phyloP scores from a whole-genome alignment of 1,140 invertebrate species.

The Hormaphis cornu region DNA sequence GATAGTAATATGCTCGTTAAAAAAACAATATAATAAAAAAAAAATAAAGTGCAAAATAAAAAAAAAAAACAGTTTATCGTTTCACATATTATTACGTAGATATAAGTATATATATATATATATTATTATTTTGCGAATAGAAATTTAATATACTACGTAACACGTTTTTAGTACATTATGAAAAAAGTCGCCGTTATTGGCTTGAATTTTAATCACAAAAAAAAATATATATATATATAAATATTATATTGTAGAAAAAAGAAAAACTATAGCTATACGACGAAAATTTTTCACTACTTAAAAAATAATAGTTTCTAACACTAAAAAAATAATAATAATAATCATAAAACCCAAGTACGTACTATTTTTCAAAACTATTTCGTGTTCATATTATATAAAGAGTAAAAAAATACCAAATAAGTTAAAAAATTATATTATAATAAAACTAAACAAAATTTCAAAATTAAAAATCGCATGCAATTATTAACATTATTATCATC shows the following conservation, averaged over 20 bases:
- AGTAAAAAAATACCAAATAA: conserved; percentile 33
- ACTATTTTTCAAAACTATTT: conserved; percentile 20
- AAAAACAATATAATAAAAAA: no score
- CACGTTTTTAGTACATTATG: conserved; percentile 12
- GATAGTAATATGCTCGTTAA: background rate
- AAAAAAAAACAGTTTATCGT: conserved; percentile 4
- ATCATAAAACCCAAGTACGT: conserved; percentile 27
- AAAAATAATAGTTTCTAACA: conserved; percentile 26
- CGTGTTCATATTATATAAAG: conserved; percentile 30
- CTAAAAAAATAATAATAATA: no score
- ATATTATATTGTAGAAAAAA: conserved; percentile 13
- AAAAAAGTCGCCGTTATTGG: background rate
- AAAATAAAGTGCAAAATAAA: conserved; percentile 11
- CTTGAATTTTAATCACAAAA: conserved; percentile 23
- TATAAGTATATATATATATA: conserved; percentile 2
- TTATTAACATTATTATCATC: background rate
- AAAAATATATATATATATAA: conserved; percentile 8
- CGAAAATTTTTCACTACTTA: conserved; percentile 26
- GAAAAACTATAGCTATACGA: conserved; percentile 1
- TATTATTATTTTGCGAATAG: no score
- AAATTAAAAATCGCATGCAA: conserved; percentile 21
- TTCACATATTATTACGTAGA: background rate
- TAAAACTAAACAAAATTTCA: conserved; percentile 22
- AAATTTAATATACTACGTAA: background rate
- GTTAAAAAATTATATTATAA: conserved; percentile 32